Evolutionary conservation across 2,113 vertebrate genomes (phyloP).

Genomic region (Dipodomys merriami): DNA sequence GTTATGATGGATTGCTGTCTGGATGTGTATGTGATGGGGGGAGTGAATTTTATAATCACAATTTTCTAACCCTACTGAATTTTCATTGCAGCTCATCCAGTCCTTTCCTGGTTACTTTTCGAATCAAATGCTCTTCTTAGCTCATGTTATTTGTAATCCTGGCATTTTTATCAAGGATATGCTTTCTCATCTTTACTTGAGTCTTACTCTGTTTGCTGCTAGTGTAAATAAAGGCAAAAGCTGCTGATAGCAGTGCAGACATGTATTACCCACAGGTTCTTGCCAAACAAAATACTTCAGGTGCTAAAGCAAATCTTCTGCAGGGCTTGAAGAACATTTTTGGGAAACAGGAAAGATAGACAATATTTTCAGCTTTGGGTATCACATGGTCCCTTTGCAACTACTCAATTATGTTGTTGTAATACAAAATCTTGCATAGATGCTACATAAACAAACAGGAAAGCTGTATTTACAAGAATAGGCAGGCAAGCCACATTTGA

Average conservation of each 20-base stretch:
- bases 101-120: neutral
- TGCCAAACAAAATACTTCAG: neutral
- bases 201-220: neutral
- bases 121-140: conserved; percentile 17
- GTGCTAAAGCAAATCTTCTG: neutral
- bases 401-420: neutral
- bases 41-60: conserved; percentile 12
- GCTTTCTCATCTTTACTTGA: conserved; percentile 6
- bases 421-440: neutral
- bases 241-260: neutral
- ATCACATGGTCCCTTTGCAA: neutral
- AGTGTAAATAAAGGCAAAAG: neutral
- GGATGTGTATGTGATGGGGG: neutral
- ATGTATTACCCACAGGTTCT: neutral
- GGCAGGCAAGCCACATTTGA: neutral
- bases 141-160: neutral
- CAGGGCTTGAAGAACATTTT: neutral
- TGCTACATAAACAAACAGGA: neutral
- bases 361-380: neutral
- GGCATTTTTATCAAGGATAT: conserved; percentile 18
- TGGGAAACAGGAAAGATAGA: neutral
- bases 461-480: neutral
- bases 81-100: neutral
- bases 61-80: neutral
- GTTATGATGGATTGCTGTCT: neutral